These are phyloP conservation scores for Tuberolachnus salignus DNA, from an alignment of 2,888 invertebrate species.

Conservation along the genomic window DNA sequence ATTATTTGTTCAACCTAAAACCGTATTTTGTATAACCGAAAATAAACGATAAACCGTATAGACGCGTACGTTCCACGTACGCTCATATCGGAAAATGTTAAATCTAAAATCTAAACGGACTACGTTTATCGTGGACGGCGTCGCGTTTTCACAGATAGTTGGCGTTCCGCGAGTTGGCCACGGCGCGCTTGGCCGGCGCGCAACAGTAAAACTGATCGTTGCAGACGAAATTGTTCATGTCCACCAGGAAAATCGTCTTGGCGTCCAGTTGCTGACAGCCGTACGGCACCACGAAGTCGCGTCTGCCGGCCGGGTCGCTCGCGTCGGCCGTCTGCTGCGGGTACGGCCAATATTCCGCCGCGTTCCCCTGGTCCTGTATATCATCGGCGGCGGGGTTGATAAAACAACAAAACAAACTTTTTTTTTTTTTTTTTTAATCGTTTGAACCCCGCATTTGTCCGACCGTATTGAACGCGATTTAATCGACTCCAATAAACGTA, in stretches of 20 bases:
- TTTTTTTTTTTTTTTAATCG: too few relatives aligned
- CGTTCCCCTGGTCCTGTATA: constrained; percentile 26
- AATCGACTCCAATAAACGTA: too few relatives aligned
- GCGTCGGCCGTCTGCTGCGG: not conserved
- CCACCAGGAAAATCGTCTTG: constrained; percentile 27
- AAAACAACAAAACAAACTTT: too few relatives aligned
- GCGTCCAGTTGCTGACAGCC: constrained; percentile 45
- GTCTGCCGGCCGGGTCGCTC: not conserved
- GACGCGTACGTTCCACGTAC: too few relatives aligned
- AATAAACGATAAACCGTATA: too few relatives aligned
- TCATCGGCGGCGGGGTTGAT: too few relatives aligned
- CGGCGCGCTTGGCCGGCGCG: not conserved
- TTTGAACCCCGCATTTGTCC: too few relatives aligned
- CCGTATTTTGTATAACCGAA: too few relatives aligned
- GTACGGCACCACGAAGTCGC: constrained; percentile 2
- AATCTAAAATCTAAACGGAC: not conserved
- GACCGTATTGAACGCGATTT: too few relatives aligned
- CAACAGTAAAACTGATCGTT: constrained; percentile 52
- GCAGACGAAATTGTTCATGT: constrained; percentile 41
- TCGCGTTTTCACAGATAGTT: constrained; percentile 8
- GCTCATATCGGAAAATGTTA: too few relatives aligned
- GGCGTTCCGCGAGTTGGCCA: not conserved
- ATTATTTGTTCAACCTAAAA: too few relatives aligned
- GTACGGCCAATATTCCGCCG: constrained; percentile 31
- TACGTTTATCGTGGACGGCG: not conserved